These are phyloP conservation scores for Linyphia triangularis DNA, from an alignment of 2,888 invertebrate genomes.

Conservation along the genomic window DNA sequence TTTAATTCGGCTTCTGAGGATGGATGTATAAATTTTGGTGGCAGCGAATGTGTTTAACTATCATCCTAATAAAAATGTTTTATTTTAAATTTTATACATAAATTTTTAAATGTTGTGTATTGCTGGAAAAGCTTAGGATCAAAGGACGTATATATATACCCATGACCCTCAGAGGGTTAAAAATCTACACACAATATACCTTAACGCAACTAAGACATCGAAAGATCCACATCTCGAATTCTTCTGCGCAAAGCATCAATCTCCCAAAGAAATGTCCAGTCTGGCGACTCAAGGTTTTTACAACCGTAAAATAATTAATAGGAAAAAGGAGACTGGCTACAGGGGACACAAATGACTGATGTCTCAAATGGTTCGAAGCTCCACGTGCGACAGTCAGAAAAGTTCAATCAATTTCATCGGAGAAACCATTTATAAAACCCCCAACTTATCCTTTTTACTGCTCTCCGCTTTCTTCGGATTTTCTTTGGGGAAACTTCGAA, in stretches of 20 bases:
- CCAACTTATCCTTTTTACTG: constrained; percentile 50
- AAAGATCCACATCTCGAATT: constrained; percentile 50
- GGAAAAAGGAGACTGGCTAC: constrained; percentile 48
- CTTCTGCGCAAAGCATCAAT: constrained; percentile 56
- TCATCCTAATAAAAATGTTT: too few species aligned
- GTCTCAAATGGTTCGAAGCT: constrained; percentile 53
- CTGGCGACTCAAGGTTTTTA: constrained; percentile 44
- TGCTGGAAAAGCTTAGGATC: too few species aligned
- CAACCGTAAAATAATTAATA: constrained; percentile 69
- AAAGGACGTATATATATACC: too few species aligned
- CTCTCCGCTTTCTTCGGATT: constrained; percentile 26
- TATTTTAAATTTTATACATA: too few species aligned
- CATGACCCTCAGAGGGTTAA: too few species aligned
- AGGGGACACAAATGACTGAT: constrained; percentile 65
- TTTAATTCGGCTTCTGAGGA: too few species aligned
- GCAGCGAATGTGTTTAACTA: too few species aligned
- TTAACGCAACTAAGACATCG: constrained; percentile 19
- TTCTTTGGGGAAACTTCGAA: constrained; percentile 22
- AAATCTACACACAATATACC: too few species aligned
- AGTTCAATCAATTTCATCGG: constrained; percentile 67
- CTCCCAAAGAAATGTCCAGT: constrained; percentile 51
- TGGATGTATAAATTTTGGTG: too few species aligned
- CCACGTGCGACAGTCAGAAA: constrained; percentile 60
- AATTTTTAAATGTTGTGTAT: too few species aligned
- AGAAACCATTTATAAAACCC: constrained; percentile 64